Conservation (phyloP, 2,888 invertebrate genomes). For the Seira musarum region DNA sequence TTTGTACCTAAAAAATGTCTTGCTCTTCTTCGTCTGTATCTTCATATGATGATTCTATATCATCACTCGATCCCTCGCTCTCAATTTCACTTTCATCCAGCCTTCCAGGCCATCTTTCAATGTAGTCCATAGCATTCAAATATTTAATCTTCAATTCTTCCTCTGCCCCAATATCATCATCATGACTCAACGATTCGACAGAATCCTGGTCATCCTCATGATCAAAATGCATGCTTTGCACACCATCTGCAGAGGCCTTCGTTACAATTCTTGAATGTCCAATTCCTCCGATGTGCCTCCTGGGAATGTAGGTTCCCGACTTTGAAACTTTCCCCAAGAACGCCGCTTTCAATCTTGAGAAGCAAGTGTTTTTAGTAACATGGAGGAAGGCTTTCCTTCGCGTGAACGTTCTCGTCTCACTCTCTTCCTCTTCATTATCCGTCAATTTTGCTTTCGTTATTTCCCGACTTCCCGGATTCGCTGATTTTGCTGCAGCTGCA, state of each 20-base stretch:
- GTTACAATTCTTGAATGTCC: conserved; percentile 11
- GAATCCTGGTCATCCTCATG: conserved; percentile 23
- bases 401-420: background rate
- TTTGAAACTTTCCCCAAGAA: conserved; percentile 21
- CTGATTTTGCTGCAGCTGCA: too few species aligned
- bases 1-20: too few species aligned
- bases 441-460: background rate
- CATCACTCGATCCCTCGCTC: conserved; percentile 50
- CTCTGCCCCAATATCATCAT: conserved; percentile 18
- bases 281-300: conserved; percentile 21
- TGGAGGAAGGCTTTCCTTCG: conserved; percentile 1
- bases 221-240: background rate
- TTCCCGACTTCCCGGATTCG: too few species aligned
- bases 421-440: background rate
- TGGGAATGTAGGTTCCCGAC: background rate
- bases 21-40: too few species aligned
- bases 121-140: conserved; percentile 34
- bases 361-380: background rate
- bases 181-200: background rate
- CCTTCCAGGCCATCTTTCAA: conserved; percentile 65
- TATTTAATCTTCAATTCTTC: conserved; percentile 33
- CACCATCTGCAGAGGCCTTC: background rate
- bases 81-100: conserved; percentile 59
- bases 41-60: too few species aligned
- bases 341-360: background rate